phyloP scores from a whole-genome alignment of 1,140 invertebrate species.

The Bombus pyrosoma region DNA sequence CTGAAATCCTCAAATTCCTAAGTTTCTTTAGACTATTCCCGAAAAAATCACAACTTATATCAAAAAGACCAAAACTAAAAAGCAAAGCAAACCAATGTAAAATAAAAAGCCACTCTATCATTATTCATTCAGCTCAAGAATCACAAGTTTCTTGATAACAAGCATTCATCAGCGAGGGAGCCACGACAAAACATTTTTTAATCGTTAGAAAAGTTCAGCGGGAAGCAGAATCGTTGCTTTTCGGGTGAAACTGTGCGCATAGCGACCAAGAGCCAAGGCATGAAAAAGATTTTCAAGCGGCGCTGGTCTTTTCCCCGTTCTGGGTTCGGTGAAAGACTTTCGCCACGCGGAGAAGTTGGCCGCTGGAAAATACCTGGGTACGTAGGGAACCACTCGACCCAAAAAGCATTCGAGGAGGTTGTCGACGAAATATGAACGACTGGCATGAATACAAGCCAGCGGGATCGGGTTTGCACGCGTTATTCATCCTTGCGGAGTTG shows the following conservation, averaged over 20 bases:
- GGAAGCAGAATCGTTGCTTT: conserved; percentile 23
- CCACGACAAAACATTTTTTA: neutral
- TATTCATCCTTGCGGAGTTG: conserved; percentile 38
- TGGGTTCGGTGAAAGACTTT: conserved; percentile 50
- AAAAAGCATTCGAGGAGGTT: conserved; percentile 57
- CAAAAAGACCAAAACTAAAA: too few species aligned
- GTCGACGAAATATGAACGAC: conserved; percentile 55
- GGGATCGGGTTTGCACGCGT: conserved; percentile 27
- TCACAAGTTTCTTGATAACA: too few species aligned
- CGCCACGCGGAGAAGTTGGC: conserved; percentile 25
- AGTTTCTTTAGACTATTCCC: too few species aligned
- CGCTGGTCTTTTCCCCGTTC: conserved; percentile 30
- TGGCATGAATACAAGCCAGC: conserved; percentile 22
- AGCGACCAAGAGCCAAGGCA: neutral
- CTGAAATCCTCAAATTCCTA: too few species aligned
- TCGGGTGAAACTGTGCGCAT: conserved; percentile 18
- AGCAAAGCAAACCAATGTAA: too few species aligned
- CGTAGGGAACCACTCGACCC: conserved; percentile 59
- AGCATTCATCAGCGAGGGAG: too few species aligned
- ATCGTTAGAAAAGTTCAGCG: too few species aligned
- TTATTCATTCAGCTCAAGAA: too few species aligned
- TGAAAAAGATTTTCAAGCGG: conserved; percentile 57
- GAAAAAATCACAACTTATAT: too few species aligned
- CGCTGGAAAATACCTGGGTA: conserved; percentile 51
- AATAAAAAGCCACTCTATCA: too few species aligned